These are phyloP conservation scores for Rutilus rutilus DNA, from an alignment of 2,113 vertebrate species.

Conservation along the genomic window DNA sequence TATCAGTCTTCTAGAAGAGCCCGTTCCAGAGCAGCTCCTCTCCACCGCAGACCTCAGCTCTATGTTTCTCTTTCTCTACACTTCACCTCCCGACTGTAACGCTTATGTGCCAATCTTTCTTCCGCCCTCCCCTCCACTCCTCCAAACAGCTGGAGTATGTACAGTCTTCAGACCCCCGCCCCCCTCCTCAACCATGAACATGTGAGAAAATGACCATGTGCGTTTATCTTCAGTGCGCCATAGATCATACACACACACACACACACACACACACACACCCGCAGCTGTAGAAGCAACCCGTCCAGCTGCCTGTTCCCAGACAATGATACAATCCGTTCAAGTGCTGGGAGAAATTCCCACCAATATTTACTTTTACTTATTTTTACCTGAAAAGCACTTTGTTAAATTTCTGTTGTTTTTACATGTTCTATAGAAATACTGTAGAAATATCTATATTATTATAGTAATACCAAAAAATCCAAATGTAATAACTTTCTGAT, in stretches of 20 bases:
- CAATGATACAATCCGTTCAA: background rate
- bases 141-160: slow-evolving; percentile 57
- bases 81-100: slow-evolving; percentile 14
- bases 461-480: background rate
- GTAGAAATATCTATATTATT: background rate
- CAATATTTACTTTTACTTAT: background rate
- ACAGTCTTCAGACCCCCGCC: slow-evolving; percentile 36
- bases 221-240: slow-evolving; percentile 8
- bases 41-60: background rate
- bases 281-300: slow-evolving; percentile 47
- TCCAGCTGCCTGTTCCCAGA: slow-evolving; percentile 1
- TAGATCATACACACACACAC: slow-evolving; percentile 7
- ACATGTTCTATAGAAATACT: too few species aligned
- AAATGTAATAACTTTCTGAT: background rate
- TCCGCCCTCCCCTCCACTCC: slow-evolving; percentile 10
- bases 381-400: background rate
- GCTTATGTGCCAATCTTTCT: slow-evolving; percentile 30
- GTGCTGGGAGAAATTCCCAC: background rate
- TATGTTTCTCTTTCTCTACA: slow-evolving; percentile 4
- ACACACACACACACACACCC: background rate
- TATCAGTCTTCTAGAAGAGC: background rate
- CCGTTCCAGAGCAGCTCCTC: background rate
- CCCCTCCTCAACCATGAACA: slow-evolving; percentile 12
- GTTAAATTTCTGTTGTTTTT: too few species aligned
- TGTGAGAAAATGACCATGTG: slow-evolving; percentile 35